A percentile compares a stretch with the other conserved stretches of the same genome.
Evolutionary conservation across 2,888 invertebrate species (phyloP).

Genomic region (Anaspis maculata): DNA sequence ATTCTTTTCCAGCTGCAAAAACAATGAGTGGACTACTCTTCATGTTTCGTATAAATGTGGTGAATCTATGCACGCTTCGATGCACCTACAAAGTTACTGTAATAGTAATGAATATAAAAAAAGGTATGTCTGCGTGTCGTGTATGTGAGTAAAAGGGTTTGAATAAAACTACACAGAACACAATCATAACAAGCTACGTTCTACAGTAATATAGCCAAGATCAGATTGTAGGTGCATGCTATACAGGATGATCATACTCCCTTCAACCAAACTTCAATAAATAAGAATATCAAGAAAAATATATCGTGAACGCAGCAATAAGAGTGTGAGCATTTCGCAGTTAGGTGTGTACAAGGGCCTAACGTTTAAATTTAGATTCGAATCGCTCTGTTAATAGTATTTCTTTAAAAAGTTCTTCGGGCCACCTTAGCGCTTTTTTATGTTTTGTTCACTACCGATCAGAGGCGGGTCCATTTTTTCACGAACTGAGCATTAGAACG

Average conservation of each 20-base stretch:
- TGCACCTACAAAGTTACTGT: conserved; percentile 17
- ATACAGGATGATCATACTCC: conserved; percentile 22
- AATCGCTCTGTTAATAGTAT: conserved; percentile 20
- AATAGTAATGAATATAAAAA: neutral
- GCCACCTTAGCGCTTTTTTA: conserved; percentile 28
- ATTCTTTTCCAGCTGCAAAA: too few species aligned
- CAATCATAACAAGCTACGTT: conserved; percentile 27
- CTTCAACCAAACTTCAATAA: conserved; percentile 26
- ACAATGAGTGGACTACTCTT: too few species aligned
- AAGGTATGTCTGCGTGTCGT: neutral
- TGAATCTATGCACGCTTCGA: conserved; percentile 14
- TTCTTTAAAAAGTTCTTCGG: conserved; percentile 20
- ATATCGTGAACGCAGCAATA: conserved; percentile 22
- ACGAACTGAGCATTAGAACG: conserved; percentile 4
- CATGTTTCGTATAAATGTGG: too few species aligned
- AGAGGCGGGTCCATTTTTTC: too few species aligned
- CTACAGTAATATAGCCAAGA: conserved; percentile 30
- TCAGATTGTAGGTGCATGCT: conserved; percentile 32
- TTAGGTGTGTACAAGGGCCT: too few species aligned
- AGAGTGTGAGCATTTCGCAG: conserved; percentile 27
- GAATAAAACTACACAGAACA: conserved; percentile 23
- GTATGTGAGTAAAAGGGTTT: too few species aligned
- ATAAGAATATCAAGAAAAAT: too few species aligned
- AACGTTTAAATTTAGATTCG: conserved; percentile 20
- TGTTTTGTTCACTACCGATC: too few species aligned